Percentiles rank a stretch among this genome's conserved stretches.
phyloP scores from a whole-genome alignment of 2,797 vertebrate species.

The Mycteria americana region DNA sequence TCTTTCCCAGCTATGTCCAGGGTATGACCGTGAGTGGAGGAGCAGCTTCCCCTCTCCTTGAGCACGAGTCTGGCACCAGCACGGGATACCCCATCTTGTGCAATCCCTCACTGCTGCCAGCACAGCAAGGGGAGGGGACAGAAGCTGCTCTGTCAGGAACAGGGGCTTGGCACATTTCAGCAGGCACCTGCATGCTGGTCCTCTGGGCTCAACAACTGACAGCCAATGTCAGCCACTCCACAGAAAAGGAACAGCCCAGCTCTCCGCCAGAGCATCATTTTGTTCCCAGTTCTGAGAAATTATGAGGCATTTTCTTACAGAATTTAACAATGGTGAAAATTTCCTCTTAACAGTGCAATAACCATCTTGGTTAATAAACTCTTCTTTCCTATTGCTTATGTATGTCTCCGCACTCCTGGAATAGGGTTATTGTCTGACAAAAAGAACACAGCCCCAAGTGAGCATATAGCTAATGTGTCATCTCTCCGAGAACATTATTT shows the following conservation, averaged over 20 bases:
- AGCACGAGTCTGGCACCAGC: background rate
- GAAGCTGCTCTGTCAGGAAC: background rate
- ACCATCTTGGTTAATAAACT: background rate
- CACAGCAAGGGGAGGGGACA: background rate
- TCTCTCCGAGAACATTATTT: background rate
- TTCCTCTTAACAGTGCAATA: background rate
- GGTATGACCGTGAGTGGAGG: fast-evolving
- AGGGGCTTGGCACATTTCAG: background rate
- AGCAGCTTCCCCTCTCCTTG: background rate
- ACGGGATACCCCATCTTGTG: background rate
- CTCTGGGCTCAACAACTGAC: background rate
- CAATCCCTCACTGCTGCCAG: background rate
- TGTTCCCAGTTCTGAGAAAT: background rate
- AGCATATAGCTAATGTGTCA: background rate
- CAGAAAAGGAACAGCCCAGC: background rate
- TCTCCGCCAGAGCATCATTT: background rate
- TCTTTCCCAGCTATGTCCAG: background rate
- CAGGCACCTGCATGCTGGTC: background rate
- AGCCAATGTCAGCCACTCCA: background rate
- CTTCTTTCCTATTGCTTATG: background rate
- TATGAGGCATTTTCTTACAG: background rate
- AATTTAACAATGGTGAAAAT: background rate
- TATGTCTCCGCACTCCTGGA: background rate
- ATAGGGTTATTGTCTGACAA: background rate
- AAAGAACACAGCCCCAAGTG: background rate